Evolutionary conservation across 2,113 vertebrate species (phyloP).

Genomic region (Vulpes lagopus): DNA sequence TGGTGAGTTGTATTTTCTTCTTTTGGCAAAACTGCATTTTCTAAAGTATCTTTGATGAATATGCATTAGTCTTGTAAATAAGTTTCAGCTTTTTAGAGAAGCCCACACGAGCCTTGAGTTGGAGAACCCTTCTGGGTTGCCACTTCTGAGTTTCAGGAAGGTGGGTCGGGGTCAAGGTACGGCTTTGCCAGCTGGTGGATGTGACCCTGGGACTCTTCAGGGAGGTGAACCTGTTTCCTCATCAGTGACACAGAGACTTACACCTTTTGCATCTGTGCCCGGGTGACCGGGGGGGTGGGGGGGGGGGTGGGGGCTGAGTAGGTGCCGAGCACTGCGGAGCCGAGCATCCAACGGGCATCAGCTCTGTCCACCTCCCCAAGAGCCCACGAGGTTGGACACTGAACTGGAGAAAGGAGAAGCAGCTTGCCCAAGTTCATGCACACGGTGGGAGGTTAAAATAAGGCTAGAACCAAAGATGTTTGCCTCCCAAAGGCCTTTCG

Average conservation of each 20-base stretch:
- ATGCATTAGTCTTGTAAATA: conserved; percentile 46
- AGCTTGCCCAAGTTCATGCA: not conserved
- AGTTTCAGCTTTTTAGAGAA: conserved; percentile 32
- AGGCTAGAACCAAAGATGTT: accelerated
- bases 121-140: not conserved
- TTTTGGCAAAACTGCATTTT: conserved; percentile 58
- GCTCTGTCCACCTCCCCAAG: not conserved
- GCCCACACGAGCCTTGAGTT: not conserved
- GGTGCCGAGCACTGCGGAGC: accelerated
- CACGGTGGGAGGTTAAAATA: accelerated
- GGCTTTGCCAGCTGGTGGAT: accelerated
- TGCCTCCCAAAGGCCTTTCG: not conserved
- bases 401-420: not conserved
- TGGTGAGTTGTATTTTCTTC: conserved; percentile 67
- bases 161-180: not conserved
- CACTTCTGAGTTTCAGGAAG: not conserved
- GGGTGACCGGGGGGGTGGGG: accelerated
- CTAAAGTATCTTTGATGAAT: conserved; percentile 64
- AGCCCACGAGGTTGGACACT: not conserved
- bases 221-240: not conserved
- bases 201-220: too few species aligned
- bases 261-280: accelerated
- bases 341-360: accelerated
- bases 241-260: accelerated
- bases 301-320: accelerated